These are phyloP conservation scores for Amaurobius ferox DNA, from an alignment of 2,888 invertebrate genomes.

Conservation along the genomic window DNA sequence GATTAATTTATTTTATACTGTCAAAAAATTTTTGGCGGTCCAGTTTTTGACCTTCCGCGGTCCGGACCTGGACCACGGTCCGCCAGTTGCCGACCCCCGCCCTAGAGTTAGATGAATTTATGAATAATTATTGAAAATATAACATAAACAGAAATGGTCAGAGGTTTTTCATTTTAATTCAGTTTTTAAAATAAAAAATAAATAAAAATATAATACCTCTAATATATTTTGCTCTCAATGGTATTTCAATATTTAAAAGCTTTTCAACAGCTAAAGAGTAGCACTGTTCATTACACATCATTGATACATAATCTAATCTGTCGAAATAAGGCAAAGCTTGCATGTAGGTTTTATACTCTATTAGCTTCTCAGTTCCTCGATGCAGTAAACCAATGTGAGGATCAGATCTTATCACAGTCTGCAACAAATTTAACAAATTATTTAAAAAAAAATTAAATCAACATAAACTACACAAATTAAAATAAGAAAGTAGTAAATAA, in stretches of 20 bases:
- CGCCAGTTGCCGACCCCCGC: too few relatives aligned
- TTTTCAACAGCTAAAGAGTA: constrained; percentile 97
- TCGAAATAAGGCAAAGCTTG: constrained; percentile 99
- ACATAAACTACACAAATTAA: too few relatives aligned
- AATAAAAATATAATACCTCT: constrained; percentile 84
- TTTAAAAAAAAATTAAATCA: not conserved
- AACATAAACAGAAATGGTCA: not conserved
- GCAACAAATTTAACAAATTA: constrained; percentile 71
- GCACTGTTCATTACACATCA: constrained; percentile 99
- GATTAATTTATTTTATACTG: too few relatives aligned
- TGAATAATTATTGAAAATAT: too few relatives aligned
- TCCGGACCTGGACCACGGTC: too few relatives aligned
- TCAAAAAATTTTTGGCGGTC: too few relatives aligned
- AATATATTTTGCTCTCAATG: constrained; percentile 95
- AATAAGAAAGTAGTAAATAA: too few relatives aligned
- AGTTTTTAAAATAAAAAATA: too few relatives aligned
- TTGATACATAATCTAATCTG: constrained; percentile 97
- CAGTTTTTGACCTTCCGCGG: too few relatives aligned
- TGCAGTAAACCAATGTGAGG: constrained; percentile 98
- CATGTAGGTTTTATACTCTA: constrained; percentile 98
- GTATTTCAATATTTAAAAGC: constrained; percentile 95
- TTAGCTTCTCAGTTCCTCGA: constrained; percentile 97
- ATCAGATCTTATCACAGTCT: constrained; percentile 91
- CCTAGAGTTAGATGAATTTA: not conserved
- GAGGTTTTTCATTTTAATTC: too few relatives aligned